Evolutionary conservation across 2,797 vertebrate species (phyloP).

Genomic region (Rhinoraja longicauda): DNA sequence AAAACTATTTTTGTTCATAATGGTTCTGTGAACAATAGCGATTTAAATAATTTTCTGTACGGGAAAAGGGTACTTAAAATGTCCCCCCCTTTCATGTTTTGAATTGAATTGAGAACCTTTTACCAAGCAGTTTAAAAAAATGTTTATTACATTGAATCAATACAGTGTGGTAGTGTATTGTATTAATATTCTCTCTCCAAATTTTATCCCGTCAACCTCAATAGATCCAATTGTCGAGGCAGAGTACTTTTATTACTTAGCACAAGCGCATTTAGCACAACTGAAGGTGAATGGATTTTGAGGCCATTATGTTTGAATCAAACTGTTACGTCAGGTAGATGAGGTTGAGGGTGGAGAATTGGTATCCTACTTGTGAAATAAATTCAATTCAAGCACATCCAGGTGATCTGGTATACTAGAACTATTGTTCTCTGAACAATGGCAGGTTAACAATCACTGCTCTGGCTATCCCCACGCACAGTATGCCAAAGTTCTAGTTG

Average conservation of each 20-base stretch:
- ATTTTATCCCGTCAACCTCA: too few relatives aligned
- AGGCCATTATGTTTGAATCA: background rate
- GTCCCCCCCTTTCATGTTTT: background rate
- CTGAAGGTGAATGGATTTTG: background rate
- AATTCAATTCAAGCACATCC: background rate
- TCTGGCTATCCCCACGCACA: background rate
- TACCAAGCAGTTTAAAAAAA: background rate
- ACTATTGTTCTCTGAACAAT: background rate
- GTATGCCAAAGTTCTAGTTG: background rate
- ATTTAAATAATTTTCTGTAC: background rate
- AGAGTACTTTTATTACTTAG: too few relatives aligned
- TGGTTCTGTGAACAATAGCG: background rate
- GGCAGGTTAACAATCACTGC: background rate
- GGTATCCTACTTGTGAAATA: background rate
- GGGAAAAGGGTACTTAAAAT: background rate
- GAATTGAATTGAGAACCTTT: background rate
- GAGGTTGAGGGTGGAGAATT: background rate
- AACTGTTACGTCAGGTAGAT: background rate
- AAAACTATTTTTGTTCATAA: background rate
- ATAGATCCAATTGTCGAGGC: too few relatives aligned
- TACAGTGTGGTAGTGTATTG: background rate
- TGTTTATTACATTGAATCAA: background rate
- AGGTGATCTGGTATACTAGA: background rate
- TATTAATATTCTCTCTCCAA: too few relatives aligned
- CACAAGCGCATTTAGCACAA: too few relatives aligned